These are phyloP conservation scores for Eilema caniola DNA, from an alignment of 2,888 invertebrate genomes.

Conservation along the genomic window DNA sequence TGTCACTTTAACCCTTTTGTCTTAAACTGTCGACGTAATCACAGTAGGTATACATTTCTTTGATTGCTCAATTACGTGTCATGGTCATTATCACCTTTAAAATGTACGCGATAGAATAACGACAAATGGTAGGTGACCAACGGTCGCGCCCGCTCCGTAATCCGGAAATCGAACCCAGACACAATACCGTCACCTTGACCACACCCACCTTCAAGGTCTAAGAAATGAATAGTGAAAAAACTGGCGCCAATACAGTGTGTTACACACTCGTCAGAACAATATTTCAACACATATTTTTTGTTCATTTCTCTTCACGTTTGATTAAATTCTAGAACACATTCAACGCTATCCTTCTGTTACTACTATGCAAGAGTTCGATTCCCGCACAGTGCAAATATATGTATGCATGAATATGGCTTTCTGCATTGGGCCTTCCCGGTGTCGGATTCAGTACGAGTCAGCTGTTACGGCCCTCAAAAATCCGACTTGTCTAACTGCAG, in stretches of 20 bases:
- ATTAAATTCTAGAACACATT: not conserved
- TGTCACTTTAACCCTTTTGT: not conserved
- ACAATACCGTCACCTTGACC: slow-evolving; percentile 65
- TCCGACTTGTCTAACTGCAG: no score
- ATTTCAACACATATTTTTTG: not conserved
- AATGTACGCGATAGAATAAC: slow-evolving; percentile 41
- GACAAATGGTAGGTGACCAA: slow-evolving; percentile 14
- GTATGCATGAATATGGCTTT: no score
- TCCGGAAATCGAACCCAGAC: slow-evolving; percentile 69
- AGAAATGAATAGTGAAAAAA: slow-evolving; percentile 77
- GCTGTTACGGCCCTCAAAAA: no score
- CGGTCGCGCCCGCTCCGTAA: slow-evolving; percentile 43
- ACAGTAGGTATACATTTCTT: slow-evolving; percentile 10
- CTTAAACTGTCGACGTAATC: not conserved
- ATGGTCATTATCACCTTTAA: slow-evolving; percentile 29
- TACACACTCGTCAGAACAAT: slow-evolving; percentile 2
- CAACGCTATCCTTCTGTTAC: no score
- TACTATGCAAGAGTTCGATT: no score
- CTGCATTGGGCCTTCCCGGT: no score
- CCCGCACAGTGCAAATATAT: no score
- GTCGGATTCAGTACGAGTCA: no score
- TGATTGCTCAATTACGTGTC: slow-evolving; percentile 29
- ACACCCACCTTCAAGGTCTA: slow-evolving; percentile 74
- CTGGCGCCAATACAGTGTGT: slow-evolving; percentile 28
- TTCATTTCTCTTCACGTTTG: not conserved